phyloP scores from a whole-genome alignment of 2,888 invertebrate genomes.

The Yponomeuta sedellus region DNA sequence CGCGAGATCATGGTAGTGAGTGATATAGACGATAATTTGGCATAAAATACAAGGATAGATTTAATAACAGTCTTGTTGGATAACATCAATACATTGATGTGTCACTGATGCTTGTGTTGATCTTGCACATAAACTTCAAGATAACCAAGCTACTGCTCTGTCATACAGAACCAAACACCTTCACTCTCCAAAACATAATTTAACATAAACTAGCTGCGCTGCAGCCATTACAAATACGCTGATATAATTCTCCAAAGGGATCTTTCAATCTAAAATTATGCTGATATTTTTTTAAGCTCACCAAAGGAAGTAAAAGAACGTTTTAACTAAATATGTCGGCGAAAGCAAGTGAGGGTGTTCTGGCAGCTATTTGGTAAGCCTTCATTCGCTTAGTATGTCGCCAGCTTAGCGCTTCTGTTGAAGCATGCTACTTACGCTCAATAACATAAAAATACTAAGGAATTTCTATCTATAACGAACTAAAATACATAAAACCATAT shows the following conservation, averaged over 20 bases:
- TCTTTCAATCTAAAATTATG: no score
- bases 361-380: not conserved
- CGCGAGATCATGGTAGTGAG: not conserved
- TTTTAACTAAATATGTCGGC: not conserved
- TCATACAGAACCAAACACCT: not conserved
- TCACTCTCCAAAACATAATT: no score
- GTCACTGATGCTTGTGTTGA: slow-evolving; percentile 40
- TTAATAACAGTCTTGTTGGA: not conserved
- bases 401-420: not conserved
- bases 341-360: not conserved
- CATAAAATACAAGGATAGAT: not conserved
- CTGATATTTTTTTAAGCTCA: no score
- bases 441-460: not conserved
- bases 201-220: no score
- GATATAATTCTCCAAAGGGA: no score
- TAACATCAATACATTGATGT: not conserved
- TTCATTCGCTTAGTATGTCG: not conserved
- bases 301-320: no score
- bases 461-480: not conserved
- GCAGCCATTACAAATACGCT: no score
- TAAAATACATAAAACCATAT: not conserved
- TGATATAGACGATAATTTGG: not conserved
- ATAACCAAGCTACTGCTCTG: slow-evolving; percentile 51
- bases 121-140: slow-evolving; percentile 61
- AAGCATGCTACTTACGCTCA: not conserved